Base-by-base conservation (phyloP, 2,888 invertebrate species). In the Watsonalla binaria region DNA sequence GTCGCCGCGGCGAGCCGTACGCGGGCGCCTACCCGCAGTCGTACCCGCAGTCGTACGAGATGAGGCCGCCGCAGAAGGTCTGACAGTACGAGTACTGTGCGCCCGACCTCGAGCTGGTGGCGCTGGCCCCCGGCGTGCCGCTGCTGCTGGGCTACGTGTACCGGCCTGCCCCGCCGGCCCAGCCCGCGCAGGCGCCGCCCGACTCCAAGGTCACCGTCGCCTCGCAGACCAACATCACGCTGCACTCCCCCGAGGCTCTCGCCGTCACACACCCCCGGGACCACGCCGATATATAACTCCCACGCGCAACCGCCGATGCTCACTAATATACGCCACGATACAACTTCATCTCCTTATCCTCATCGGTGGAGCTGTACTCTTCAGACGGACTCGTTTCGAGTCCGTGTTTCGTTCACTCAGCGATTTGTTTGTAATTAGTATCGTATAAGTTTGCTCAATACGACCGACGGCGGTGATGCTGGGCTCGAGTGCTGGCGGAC, bases 21-120 rank as follows among this genome's bases (percentile, higher is more conserved):
- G 95, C 95, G 61, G 94, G 94, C 71, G 95, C 95, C 57, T 95
- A 95, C 89, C 93, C 93, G 72, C 92, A 93, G 81, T 92, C 93
- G 72, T 95, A 95, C 89, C 93, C 93, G 72, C 92, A 93, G 81
- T 92, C 93, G 72, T 94, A 94, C 89, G 95, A 95, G 91, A 94
- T 95, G 94, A 93, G 94, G 60, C 92, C 93, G 56, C 89, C 93
- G 76, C 94, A 94, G 80, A 95, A 95, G 88, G 94, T 88, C 80
- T 90, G 90, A 90, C 90, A 86, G 80, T 85, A 86, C 87, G 82
- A 78, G 69, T 83, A 76, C 71, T 75, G 81, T 72, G 77, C 65
- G 53, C 62, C 55, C 58, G 65, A 68, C 60, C 78, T 86, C 45
- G 84, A 83, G 72, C 78, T 86, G 57, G 83, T 87, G 52, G 85